Evolutionary conservation across 2,888 invertebrate genomes (phyloP).

Genomic region (Odontothrips loti): DNA sequence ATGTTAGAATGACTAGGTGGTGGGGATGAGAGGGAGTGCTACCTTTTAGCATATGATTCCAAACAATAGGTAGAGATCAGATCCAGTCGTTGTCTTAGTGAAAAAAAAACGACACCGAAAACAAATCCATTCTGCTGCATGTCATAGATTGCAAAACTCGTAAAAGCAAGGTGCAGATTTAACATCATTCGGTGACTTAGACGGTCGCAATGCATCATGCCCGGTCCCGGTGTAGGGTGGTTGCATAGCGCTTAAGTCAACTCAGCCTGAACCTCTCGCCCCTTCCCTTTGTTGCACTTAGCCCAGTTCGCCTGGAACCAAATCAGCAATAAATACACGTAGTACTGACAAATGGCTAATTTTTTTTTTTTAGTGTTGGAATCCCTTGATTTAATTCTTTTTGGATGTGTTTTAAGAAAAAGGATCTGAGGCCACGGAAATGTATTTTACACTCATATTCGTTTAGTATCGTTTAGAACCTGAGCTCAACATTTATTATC

Average conservation of each 20-base stretch:
- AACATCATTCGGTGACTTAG: too few relatives aligned
- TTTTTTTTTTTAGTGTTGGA: neutral
- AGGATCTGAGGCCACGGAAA: neutral
- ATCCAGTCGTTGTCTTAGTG: too few relatives aligned
- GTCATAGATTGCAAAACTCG: too few relatives aligned
- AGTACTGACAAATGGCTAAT: neutral
- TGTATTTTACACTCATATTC: neutral
- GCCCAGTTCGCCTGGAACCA: constrained; percentile 1
- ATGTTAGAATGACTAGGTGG: neutral
- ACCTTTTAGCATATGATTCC: too few relatives aligned
- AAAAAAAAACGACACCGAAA: too few relatives aligned
- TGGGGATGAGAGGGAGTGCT: constrained; percentile 17
- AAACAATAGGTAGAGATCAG: too few relatives aligned
- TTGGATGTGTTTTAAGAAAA: neutral
- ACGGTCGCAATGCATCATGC: too few relatives aligned
- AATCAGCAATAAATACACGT: constrained; percentile 15
- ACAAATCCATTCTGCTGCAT: too few relatives aligned
- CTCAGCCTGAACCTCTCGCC: neutral
- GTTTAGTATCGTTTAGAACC: neutral
- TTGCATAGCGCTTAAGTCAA: neutral
- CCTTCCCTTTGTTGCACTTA: constrained; percentile 10
- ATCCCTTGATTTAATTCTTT: neutral
- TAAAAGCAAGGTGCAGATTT: too few relatives aligned
- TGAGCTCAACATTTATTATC: neutral
- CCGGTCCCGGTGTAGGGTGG: too few relatives aligned